Evolutionary conservation across 2,888 invertebrate species (phyloP).

Genomic region (Malacosoma neustria): DNA sequence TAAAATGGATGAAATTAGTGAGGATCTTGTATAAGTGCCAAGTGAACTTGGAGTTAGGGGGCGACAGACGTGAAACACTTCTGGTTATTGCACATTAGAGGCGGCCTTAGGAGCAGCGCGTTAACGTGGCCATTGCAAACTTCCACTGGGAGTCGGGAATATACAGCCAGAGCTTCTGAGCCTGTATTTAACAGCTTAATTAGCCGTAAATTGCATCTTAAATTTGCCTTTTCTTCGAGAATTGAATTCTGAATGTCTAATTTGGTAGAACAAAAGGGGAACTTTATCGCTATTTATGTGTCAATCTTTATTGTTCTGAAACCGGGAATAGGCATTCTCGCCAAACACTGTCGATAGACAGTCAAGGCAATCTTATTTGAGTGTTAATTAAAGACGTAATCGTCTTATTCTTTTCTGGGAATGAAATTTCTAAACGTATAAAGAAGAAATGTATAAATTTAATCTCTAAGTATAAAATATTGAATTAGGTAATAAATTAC

Average conservation of each 20-base stretch:
- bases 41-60: slow-evolving; percentile 13
- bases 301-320: slow-evolving; percentile 43
- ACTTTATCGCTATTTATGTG: slow-evolving; percentile 48
- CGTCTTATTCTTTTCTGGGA: slow-evolving; percentile 4
- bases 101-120: slow-evolving; percentile 16
- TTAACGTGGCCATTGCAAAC: slow-evolving; percentile 47
- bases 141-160: slow-evolving; percentile 33
- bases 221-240: slow-evolving; percentile 59
- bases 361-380: neutral
- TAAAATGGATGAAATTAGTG: too few species aligned
- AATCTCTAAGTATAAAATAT: neutral
- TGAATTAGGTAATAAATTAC: neutral
- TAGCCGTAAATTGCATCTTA: slow-evolving; percentile 64
- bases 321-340: slow-evolving; percentile 11
- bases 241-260: slow-evolving; percentile 66
- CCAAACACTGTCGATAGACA: neutral
- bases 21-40: neutral
- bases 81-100: slow-evolving; percentile 38
- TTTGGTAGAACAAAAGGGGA: slow-evolving; percentile 53
- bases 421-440: neutral
- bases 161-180: slow-evolving; percentile 21
- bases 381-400: slow-evolving; percentile 3
- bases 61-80: slow-evolving; percentile 30
- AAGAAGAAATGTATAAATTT: neutral
- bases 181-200: slow-evolving; percentile 64